phyloP scores from a whole-genome alignment of 2,113 vertebrate species.

The Neolamprologus variostigma region DNA sequence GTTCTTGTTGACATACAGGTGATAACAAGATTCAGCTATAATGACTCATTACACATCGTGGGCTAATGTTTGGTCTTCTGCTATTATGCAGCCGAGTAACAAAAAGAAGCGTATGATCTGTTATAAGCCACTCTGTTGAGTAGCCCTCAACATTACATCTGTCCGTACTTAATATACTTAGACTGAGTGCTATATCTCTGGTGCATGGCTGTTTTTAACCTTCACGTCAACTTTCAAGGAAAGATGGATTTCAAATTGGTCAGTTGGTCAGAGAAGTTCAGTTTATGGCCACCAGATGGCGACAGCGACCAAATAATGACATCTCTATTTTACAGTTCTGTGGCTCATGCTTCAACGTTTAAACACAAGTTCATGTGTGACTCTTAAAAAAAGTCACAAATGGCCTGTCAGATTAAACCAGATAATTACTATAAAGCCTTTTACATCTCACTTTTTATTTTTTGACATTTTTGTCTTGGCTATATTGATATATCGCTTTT shows the following conservation, averaged over 20 bases:
- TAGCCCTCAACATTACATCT: neutral
- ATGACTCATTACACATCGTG: neutral
- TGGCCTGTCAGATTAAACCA: neutral
- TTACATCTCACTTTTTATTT: neutral
- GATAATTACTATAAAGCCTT: neutral
- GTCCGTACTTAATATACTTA: neutral
- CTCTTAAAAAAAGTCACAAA: neutral
- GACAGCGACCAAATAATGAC: neutral
- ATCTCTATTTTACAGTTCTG: neutral
- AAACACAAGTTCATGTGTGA: neutral
- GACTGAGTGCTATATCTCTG: neutral
- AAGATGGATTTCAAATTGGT: neutral
- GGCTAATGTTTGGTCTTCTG: neutral
- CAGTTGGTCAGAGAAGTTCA: neutral
- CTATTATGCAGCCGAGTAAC: neutral
- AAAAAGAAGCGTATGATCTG: neutral
- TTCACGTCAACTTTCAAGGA: neutral
- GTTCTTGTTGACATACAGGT: neutral
- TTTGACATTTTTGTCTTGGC: neutral
- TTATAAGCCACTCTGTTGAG: neutral
- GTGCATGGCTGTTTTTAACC: neutral
- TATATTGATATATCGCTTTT: neutral
- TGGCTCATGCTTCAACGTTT: neutral
- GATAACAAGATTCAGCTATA: neutral
- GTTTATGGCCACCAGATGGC: conserved; percentile 32